Percentiles rank a stretch among this genome's conserved stretches.
Evolutionary conservation across 2,888 invertebrate genomes (phyloP).

Genomic region (Tortrix viridana): DNA sequence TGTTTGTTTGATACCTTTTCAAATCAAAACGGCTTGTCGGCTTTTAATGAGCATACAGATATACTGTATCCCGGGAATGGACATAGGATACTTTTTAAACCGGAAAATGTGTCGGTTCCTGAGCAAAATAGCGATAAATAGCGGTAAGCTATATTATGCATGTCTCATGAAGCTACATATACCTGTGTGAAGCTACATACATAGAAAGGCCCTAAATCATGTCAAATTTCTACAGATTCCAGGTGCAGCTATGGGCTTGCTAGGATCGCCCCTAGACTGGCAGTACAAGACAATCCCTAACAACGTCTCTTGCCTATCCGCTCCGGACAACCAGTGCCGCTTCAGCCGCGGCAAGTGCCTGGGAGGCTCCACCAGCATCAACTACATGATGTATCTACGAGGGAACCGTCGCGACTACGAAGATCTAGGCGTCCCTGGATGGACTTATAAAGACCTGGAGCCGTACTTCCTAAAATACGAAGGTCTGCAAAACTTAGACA

Average conservation of each 20-base stretch:
- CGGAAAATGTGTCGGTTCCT: no score
- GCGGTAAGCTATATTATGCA: no score
- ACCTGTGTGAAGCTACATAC: no score
- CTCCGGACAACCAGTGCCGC: slow-evolving; percentile 51
- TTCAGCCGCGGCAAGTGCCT: slow-evolving; percentile 64
- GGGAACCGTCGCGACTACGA: slow-evolving; percentile 60
- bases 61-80: no score
- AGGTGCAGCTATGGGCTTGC: slow-evolving; percentile 45
- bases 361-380: slow-evolving; percentile 69
- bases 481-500: slow-evolving; percentile 51
- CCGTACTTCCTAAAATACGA: slow-evolving; percentile 66
- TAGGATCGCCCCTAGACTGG: slow-evolving; percentile 60
- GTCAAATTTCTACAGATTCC: slow-evolving; percentile 55
- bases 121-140: no score
- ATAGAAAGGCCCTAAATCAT: not conserved
- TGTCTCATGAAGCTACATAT: no score
- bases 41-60: no score
- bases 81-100: no score
- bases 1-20: no score
- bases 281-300: slow-evolving; percentile 59
- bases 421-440: slow-evolving; percentile 53
- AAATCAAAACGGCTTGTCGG: no score
- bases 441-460: slow-evolving; percentile 61
- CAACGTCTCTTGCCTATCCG: slow-evolving; percentile 61
- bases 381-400: slow-evolving; percentile 68